Base-by-base conservation (phyloP, 1,140 invertebrate genomes). In the Rhyacophila brunnea region DNA sequence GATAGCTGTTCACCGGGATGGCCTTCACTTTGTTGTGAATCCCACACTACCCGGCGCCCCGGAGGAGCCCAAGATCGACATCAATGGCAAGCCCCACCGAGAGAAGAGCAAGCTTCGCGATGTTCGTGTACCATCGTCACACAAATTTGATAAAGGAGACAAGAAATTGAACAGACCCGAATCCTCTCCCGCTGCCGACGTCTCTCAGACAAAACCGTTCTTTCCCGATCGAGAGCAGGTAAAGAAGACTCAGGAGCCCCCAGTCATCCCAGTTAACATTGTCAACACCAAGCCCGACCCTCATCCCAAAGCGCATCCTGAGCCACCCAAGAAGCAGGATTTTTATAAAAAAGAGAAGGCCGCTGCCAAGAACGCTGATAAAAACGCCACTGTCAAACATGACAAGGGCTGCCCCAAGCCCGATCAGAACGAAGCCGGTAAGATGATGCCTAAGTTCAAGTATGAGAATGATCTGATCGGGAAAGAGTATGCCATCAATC, bases 401-500 rank as follows among this genome's bases (percentile, higher is more conserved):
- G 78, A 80, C 43, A 78, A 77, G 45, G 70, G 63, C 35, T 78
- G 74, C 35, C 53, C 72, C 0, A 79, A 78, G 58, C 49, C 67
- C 4, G 75, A 79, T 42, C 75, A 77, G 47, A 73, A 68, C 44
- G 79, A 81, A 52, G 45, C 77, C 1, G 78, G 78, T 58, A 80
- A 80, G 67, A 74, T 80, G 65, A 47, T 80, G 20, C 73, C 80
- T 0, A 82, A 83, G 65, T 81, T 83, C 34, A 78, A 78, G 45
- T 78, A 78, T 54, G 77, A 82, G 40, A 79, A 75, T 52, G 80
- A 83, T 49, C 55, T 82, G 9, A 66, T 81, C 3, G 74, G 79
- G 1, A 81, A 80, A 66, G 79, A 80, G 46, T 81, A 79, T 59
- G 71, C 78, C 0, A 80, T 85, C 69, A 83, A 84, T 64, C 80